phyloP scores from a whole-genome alignment of 1,140 invertebrate species.

The Hesperophylax magnus region DNA sequence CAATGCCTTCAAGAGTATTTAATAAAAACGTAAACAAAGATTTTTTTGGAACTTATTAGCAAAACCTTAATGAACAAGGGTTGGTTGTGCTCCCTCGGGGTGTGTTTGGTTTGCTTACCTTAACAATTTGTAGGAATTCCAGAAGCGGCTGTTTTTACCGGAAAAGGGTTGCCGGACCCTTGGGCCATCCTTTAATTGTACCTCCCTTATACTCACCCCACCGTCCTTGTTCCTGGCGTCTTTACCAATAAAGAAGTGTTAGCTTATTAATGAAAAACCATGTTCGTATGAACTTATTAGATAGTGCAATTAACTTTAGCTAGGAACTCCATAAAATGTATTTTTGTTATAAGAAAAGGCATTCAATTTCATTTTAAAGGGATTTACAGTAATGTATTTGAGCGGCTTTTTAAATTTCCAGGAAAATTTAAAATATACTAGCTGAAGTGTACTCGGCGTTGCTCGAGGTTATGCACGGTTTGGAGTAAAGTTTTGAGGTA shows the following conservation, averaged over 20 bases:
- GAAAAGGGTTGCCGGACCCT: conserved; percentile 19
- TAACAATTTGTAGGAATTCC: conserved; percentile 29
- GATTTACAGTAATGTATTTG: too few relatives aligned
- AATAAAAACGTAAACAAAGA: conserved; percentile 34
- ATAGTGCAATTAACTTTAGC: too few relatives aligned
- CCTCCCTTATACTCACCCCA: background rate
- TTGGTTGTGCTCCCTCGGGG: conserved; percentile 3
- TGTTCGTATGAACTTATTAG: too few relatives aligned
- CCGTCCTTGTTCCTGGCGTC: background rate
- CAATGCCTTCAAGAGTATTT: background rate
- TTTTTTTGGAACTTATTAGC: conserved; percentile 35
- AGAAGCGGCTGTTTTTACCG: conserved; percentile 30
- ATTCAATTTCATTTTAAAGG: too few relatives aligned
- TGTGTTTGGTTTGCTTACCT: conserved; percentile 33
- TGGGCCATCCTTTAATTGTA: conserved; percentile 38
- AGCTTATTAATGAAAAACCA: conserved; percentile 21
- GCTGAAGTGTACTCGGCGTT: too few relatives aligned
- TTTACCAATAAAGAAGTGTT: conserved; percentile 18
- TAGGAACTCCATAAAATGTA: too few relatives aligned
- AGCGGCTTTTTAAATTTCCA: too few relatives aligned
- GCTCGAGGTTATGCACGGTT: too few relatives aligned
- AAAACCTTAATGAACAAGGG: conserved; percentile 34
- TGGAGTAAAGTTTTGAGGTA: too few relatives aligned
- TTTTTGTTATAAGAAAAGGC: too few relatives aligned
- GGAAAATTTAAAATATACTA: too few relatives aligned